phyloP scores from a whole-genome alignment of 2,797 vertebrate genomes.

The Rachycentron canadum region DNA sequence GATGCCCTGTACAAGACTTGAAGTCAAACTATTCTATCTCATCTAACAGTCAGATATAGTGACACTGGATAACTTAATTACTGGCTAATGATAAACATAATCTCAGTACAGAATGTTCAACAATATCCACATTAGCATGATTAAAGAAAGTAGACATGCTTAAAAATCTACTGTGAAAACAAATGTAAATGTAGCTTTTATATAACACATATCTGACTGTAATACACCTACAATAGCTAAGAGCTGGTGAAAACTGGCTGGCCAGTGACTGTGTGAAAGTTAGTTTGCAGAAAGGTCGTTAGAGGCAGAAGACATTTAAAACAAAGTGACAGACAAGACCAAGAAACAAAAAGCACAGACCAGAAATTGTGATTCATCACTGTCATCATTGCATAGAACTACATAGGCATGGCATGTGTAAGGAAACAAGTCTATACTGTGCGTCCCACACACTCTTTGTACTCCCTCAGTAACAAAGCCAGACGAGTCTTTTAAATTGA shows the following conservation, averaged over 20 bases:
- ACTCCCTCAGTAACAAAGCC: slow-evolving; percentile 29
- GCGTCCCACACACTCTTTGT: slow-evolving; percentile 36
- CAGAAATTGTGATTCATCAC: slow-evolving; percentile 61
- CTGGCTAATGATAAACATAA: not conserved
- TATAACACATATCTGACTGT: not conserved
- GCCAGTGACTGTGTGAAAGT: slow-evolving; percentile 16
- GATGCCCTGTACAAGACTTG: not conserved
- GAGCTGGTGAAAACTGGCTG: slow-evolving; percentile 46
- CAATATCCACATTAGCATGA: not conserved
- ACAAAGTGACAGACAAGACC: slow-evolving; percentile 17
- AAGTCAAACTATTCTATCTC: not conserved
- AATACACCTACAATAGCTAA: slow-evolving; percentile 4
- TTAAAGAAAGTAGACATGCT: not conserved
- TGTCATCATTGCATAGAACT: slow-evolving; percentile 36
- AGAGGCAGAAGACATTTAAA: slow-evolving; percentile 36
- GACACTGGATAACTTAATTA: not conserved
- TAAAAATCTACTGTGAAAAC: not conserved
- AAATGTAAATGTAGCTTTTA: not conserved
- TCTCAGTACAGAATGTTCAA: not conserved
- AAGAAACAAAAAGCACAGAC: slow-evolving; percentile 37
- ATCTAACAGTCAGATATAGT: not conserved
- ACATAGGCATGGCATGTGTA: slow-evolving; percentile 38
- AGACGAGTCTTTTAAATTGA: slow-evolving; percentile 51
- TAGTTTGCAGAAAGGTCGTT: slow-evolving; percentile 31
- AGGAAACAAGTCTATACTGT: slow-evolving; percentile 42